These are phyloP conservation scores for Pteruthius melanotis DNA, from an alignment of 2,113 vertebrate species.

Conservation along the genomic window DNA sequence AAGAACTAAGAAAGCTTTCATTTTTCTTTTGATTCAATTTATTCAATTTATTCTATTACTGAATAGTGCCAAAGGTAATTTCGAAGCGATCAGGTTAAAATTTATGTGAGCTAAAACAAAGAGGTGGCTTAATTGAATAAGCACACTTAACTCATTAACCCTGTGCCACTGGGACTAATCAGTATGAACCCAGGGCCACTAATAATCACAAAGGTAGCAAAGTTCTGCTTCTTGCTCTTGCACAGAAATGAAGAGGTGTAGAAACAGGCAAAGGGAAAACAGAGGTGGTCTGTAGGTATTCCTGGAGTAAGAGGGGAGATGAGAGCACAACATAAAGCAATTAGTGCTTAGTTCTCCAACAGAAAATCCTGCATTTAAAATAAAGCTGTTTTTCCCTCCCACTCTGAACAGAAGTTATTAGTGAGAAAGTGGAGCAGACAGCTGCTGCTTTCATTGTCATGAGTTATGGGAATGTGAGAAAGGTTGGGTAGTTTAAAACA, in stretches of 20 bases:
- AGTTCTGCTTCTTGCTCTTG: not conserved
- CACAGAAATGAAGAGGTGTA: not conserved
- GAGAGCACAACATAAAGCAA: not conserved
- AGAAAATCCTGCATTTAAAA: not conserved
- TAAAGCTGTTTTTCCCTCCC: not conserved
- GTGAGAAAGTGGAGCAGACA: constrained; percentile 6
- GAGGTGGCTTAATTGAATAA: constrained; percentile 76
- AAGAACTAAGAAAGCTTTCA: not conserved
- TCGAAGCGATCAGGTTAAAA: constrained; percentile 68
- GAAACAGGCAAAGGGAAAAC: not conserved
- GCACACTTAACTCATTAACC: constrained; percentile 75
- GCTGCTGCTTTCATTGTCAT: constrained; percentile 4
- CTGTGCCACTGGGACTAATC: constrained; percentile 70
- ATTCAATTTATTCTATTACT: constrained; percentile 13
- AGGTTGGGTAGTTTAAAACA: constrained; percentile 17
- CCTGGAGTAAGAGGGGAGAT: not conserved
- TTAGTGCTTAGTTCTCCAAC: not conserved
- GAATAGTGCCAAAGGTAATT: constrained; percentile 17
- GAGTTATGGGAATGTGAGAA: constrained; percentile 32
- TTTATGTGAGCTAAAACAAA: constrained; percentile 73
- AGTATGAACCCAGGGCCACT: constrained; percentile 48
- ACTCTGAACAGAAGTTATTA: constrained; percentile 14
- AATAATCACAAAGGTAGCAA: constrained; percentile 63
- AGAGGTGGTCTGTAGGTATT: not conserved
- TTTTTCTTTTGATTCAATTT: constrained; percentile 17